These are phyloP conservation scores for Fragum sueziense DNA, from an alignment of 2,888 invertebrate genomes.

Conservation along the genomic window DNA sequence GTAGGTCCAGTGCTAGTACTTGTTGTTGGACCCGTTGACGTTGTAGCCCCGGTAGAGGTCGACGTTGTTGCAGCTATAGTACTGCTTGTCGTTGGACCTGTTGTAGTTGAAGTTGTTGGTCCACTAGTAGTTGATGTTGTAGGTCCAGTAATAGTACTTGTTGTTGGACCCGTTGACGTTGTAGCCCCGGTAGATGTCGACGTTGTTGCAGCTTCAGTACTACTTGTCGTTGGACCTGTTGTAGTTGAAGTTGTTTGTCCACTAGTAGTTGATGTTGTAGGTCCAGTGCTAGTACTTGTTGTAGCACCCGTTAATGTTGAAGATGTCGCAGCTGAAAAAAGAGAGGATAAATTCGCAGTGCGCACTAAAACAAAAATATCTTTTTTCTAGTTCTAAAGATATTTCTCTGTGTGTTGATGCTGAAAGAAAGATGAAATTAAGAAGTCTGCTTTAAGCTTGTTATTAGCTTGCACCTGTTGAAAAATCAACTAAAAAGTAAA, in stretches of 20 bases:
- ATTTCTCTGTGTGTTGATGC: neutral
- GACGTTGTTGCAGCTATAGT: neutral
- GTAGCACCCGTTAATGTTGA: neutral
- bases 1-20: neutral
- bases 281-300: neutral
- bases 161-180: neutral
- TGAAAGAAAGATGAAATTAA: too few relatives aligned
- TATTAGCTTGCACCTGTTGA: neutral
- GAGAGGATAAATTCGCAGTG: neutral
- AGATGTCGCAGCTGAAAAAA: neutral
- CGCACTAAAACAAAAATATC: too few relatives aligned
- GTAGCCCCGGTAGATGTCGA: neutral
- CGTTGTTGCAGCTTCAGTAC: neutral
- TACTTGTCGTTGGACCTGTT: neutral
- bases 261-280: neutral
- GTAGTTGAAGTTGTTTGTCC: neutral
- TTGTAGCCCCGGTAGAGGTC: neutral
- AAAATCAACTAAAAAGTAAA: too few relatives aligned
- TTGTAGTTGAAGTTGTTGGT: neutral
- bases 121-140: neutral
- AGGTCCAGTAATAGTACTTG: neutral
- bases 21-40: neutral
- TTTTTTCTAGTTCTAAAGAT: too few relatives aligned
- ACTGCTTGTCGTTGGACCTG: neutral
- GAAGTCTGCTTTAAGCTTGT: too few relatives aligned